Conservation (phyloP, 2,888 invertebrate species). For the Cryptocephalus primarius region DNA sequence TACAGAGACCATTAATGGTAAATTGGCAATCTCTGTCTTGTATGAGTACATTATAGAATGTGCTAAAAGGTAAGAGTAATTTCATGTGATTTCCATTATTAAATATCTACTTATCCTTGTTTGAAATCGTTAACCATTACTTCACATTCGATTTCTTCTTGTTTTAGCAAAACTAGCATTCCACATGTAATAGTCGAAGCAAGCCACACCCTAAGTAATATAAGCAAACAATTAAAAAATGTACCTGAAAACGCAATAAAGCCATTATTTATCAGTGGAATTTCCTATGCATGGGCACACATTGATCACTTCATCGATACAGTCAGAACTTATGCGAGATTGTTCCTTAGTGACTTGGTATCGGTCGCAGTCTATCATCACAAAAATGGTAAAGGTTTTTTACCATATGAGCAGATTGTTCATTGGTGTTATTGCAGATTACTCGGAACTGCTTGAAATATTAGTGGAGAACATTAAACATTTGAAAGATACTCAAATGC, state of each 20-base stretch:
- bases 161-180: conserved; percentile 24
- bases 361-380: conserved; percentile 28
- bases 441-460: conserved; percentile 11
- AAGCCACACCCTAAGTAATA: conserved; percentile 22
- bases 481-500: conserved; percentile 10
- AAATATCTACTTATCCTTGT: too few species aligned
- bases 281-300: conserved; percentile 45
- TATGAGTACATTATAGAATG: conserved; percentile 26
- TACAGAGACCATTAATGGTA: conserved; percentile 15
- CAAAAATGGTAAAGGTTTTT: conserved; percentile 26
- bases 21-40: conserved; percentile 22
- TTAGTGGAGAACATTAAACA: conserved; percentile 16
- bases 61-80: conserved; percentile 25
- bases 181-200: conserved; percentile 26
- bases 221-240: conserved; percentile 21
- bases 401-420: not conserved
- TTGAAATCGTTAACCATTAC: too few species aligned
- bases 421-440: conserved; percentile 6
- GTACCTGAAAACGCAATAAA: conserved; percentile 20
- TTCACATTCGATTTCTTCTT: not conserved
- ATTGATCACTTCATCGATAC: conserved; percentile 56
- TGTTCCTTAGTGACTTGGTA: conserved; percentile 39
- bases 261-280: conserved; percentile 29
- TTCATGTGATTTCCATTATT: too few species aligned
- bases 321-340: conserved; percentile 46